Evolutionary conservation across 2,888 invertebrate genomes (phyloP).

Genomic region (Agapostemon virescens): DNA sequence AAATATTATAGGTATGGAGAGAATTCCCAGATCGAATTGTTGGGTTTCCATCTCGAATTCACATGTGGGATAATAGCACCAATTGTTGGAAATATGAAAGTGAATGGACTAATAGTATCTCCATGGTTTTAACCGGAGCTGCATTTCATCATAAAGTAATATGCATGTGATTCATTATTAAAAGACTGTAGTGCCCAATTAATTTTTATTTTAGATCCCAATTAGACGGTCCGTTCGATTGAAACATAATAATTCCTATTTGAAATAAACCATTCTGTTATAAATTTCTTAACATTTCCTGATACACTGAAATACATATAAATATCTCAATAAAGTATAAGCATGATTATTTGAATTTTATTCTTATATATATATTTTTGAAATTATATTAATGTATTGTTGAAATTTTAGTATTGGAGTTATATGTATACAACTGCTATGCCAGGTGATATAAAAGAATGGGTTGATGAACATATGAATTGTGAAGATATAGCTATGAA

Average conservation of each 20-base stretch:
- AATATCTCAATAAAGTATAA: constrained; percentile 14
- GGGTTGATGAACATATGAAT: constrained; percentile 98
- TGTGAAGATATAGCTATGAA: constrained; percentile 99
- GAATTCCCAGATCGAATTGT: constrained; percentile 98
- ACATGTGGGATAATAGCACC: constrained; percentile 95
- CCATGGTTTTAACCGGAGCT: constrained; percentile 97
- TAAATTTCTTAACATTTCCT: not conserved
- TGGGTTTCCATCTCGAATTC: constrained; percentile 96
- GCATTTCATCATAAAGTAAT: constrained; percentile 96
- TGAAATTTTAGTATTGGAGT: constrained; percentile 88
- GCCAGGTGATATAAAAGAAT: constrained; percentile 91
- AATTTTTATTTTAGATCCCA: constrained; percentile 43
- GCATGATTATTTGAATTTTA: constrained; percentile 35
- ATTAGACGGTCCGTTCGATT: constrained; percentile 16
- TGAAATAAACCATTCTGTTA: constrained; percentile 27
- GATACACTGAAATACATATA: constrained; percentile 12
- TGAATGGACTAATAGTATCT: constrained; percentile 98
- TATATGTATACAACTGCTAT: constrained; percentile 94
- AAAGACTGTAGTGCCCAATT: not conserved
- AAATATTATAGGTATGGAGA: constrained; percentile 89
- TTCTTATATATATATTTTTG: constrained; percentile 1
- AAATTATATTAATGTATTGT: constrained; percentile 21
- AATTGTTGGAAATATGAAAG: constrained; percentile 95
- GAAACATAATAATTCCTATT: constrained; percentile 18
- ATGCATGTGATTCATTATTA: not conserved